Conservation (phyloP, 2,113 vertebrate genomes). For the Phrynocephalus versicolor region DNA sequence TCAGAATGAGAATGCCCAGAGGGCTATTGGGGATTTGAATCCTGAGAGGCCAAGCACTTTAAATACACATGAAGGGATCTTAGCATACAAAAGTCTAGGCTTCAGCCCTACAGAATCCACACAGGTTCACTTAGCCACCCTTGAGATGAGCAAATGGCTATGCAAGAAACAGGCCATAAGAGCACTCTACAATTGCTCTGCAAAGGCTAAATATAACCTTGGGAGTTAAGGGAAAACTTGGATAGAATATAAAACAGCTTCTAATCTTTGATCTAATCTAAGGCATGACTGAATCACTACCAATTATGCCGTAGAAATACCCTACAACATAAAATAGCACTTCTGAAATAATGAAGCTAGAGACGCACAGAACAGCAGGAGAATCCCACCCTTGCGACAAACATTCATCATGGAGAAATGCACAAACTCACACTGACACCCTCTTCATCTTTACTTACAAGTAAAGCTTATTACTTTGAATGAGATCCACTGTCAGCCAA, state of each 20-base stretch:
- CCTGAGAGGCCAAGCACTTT: neutral
- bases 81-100: neutral
- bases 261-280: slow-evolving; percentile 42
- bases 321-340: slow-evolving; percentile 7
- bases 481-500: neutral
- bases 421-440: neutral
- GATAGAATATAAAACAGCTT: slow-evolving; percentile 28
- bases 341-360: neutral
- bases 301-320: neutral
- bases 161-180: neutral
- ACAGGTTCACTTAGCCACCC: neutral
- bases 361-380: slow-evolving; percentile 6
- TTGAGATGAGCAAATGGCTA: neutral
- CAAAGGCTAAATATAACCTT: slow-evolving; percentile 32
- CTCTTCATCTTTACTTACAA: neutral
- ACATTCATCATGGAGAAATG: neutral
- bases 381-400: neutral
- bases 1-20: neutral
- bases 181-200: slow-evolving; percentile 2
- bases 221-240: slow-evolving; percentile 18
- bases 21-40: neutral
- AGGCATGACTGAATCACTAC: slow-evolving; percentile 14
- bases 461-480: neutral
- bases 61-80: neutral
- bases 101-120: neutral